Percentiles rank a stretch among this genome's conserved stretches.
These are phyloP conservation scores for Uria lomvia DNA, from an alignment of 2,113 vertebrate species.

Conservation along the genomic window DNA sequence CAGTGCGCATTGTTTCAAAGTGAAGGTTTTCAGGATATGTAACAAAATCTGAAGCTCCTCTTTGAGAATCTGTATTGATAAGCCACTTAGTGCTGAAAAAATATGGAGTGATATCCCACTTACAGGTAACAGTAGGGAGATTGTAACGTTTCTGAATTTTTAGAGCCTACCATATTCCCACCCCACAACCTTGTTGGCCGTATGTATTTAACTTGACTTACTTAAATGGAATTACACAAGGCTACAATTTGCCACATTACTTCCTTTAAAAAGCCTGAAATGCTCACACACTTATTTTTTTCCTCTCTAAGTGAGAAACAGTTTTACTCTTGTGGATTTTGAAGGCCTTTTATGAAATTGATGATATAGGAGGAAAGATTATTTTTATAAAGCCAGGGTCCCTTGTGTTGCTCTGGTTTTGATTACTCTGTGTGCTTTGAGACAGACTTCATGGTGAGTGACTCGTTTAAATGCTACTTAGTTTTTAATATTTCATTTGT, in stretches of 20 bases:
- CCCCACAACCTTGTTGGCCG: background rate
- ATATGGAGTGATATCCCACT: background rate
- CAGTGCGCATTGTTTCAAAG: background rate
- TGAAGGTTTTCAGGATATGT: background rate
- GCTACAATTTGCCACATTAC: slow-evolving; percentile 24
- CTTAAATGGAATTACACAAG: slow-evolving; percentile 22
- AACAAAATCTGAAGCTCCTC: background rate
- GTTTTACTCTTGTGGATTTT: slow-evolving; percentile 48
- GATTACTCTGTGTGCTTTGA: slow-evolving; percentile 34
- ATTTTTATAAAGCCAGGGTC: slow-evolving; percentile 46
- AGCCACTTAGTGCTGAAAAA: slow-evolving; percentile 11
- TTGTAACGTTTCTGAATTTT: background rate
- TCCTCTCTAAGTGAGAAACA: background rate
- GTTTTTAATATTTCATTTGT: slow-evolving; percentile 58
- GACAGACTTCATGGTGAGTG: slow-evolving; percentile 22
- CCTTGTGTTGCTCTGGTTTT: slow-evolving; percentile 32
- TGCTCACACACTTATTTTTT: background rate
- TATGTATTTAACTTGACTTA: slow-evolving; percentile 15
- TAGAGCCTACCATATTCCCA: slow-evolving; percentile 10
- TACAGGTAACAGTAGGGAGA: background rate
- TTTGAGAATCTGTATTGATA: background rate
- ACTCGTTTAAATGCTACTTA: slow-evolving; percentile 59
- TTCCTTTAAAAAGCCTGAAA: slow-evolving; percentile 38
- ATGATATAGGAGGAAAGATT: slow-evolving; percentile 39
- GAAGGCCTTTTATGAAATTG: slow-evolving; percentile 57